Conservation (phyloP, 2,113 vertebrate species). For the Hypocryptadius cinnamomeus region DNA sequence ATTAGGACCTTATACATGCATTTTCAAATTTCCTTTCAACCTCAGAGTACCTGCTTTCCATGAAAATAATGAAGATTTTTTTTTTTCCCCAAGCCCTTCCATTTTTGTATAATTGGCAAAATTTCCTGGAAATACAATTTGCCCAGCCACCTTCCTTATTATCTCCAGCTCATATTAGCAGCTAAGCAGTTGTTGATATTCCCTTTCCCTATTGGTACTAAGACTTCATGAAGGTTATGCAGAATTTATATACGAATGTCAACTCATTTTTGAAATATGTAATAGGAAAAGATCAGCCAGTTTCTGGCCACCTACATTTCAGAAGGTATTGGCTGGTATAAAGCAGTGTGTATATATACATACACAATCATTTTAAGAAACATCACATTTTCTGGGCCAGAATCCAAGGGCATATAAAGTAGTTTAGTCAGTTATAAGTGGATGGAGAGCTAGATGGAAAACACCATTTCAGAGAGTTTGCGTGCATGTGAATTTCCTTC, state of each 20-base stretch:
- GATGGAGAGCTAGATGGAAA: constrained; percentile 23
- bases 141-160: neutral
- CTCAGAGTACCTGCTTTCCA: neutral
- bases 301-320: constrained; percentile 48
- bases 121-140: constrained; percentile 21
- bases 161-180: constrained; percentile 1
- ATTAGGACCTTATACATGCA: constrained; percentile 18
- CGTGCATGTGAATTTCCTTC: neutral
- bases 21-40: constrained; percentile 53
- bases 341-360: neutral
- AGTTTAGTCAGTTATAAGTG: constrained; percentile 9
- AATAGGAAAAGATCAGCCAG: constrained; percentile 16
- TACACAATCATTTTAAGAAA: constrained; percentile 33
- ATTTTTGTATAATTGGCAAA: neutral
- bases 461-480: constrained; percentile 4
- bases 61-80: neutral
- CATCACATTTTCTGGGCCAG: constrained; percentile 52
- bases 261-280: constrained; percentile 37
- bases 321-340: constrained; percentile 32
- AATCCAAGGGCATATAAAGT: constrained; percentile 39
- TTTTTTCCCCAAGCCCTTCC: neutral
- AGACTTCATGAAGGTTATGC: neutral
- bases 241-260: constrained; percentile 16
- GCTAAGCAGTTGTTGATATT: constrained; percentile 6
- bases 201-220: constrained; percentile 11